phyloP scores from a whole-genome alignment of 2,888 invertebrate genomes.

The Cremastinae sp. region DNA sequence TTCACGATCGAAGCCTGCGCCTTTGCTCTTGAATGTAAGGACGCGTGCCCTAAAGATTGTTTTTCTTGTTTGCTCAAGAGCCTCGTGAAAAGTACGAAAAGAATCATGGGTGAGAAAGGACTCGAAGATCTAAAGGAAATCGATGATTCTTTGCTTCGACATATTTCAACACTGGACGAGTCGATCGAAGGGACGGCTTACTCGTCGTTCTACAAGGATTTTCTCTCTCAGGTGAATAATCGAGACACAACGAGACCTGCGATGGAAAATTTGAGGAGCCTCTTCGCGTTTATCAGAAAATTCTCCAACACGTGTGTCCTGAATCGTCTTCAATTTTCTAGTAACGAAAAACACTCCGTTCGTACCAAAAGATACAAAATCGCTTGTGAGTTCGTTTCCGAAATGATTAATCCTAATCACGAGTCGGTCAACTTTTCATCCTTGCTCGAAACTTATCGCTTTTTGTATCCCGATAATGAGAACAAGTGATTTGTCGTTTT shows the following conservation, averaged over 20 bases:
- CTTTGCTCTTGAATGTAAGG: slow-evolving; percentile 69
- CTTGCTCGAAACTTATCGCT: slow-evolving; percentile 35
- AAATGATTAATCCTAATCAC: slow-evolving; percentile 36
- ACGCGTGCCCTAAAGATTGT: slow-evolving; percentile 60
- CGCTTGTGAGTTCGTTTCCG: slow-evolving; percentile 55
- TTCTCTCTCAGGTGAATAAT: slow-evolving; percentile 54
- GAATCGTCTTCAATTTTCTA: slow-evolving; percentile 15
- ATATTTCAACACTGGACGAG: slow-evolving; percentile 53
- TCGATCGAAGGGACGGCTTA: slow-evolving; percentile 56
- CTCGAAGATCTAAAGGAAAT: slow-evolving; percentile 51
- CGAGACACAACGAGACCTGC: slow-evolving; percentile 18
- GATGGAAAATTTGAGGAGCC: slow-evolving; percentile 45
- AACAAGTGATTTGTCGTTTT: too few relatives aligned
- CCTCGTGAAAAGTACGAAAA: slow-evolving; percentile 56
- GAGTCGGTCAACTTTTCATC: slow-evolving; percentile 45
- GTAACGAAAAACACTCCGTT: slow-evolving; percentile 1
- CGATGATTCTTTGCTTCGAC: slow-evolving; percentile 45
- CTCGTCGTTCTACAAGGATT: slow-evolving; percentile 45
- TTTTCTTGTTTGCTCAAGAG: slow-evolving; percentile 69
- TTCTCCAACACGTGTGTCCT: slow-evolving; percentile 63
- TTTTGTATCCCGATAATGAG: too few relatives aligned
- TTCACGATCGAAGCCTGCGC: slow-evolving; percentile 70
- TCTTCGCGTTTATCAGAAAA: slow-evolving; percentile 47
- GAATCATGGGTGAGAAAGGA: slow-evolving; percentile 48
- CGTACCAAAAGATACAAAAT: slow-evolving; percentile 36